These are phyloP conservation scores for Tenthredo distinguenda DNA, from an alignment of 2,888 invertebrate genomes.

Conservation along the genomic window DNA sequence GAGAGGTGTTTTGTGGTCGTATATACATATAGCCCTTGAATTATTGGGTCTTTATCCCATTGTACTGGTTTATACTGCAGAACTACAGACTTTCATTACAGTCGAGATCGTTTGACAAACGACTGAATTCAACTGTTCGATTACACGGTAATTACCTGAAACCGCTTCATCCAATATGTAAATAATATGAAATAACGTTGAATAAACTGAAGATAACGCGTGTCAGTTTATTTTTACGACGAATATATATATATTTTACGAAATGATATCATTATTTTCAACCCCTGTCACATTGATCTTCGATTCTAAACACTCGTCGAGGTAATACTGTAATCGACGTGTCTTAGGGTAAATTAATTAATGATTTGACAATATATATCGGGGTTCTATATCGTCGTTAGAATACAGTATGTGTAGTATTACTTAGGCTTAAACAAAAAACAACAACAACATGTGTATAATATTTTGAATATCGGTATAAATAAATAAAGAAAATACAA, in stretches of 20 bases:
- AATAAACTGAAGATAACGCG: neutral
- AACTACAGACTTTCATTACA: neutral
- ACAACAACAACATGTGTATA: slow-evolving; percentile 8
- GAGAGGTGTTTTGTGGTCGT: neutral
- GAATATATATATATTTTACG: neutral
- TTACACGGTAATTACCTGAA: neutral
- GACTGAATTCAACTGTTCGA: slow-evolving; percentile 14
- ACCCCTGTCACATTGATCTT: neutral
- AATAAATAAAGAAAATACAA: slow-evolving; percentile 14
- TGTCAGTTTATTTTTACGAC: neutral
- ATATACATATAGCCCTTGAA: slow-evolving; percentile 13
- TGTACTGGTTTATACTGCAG: neutral
- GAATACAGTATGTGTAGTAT: slow-evolving; percentile 22
- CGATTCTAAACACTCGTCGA: neutral
- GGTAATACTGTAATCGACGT: neutral
- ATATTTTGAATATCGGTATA: slow-evolving; percentile 44
- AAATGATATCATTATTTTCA: neutral
- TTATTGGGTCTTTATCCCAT: neutral
- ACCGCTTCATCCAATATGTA: neutral
- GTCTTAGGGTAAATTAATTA: neutral
- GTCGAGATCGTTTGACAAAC: neutral
- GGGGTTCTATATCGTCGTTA: neutral
- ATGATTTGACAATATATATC: neutral
- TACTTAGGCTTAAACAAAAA: slow-evolving; percentile 14
- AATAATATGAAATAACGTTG: neutral